These are phyloP conservation scores for Melinaea menophilus DNA, from an alignment of 2,888 invertebrate genomes.

Conservation along the genomic window DNA sequence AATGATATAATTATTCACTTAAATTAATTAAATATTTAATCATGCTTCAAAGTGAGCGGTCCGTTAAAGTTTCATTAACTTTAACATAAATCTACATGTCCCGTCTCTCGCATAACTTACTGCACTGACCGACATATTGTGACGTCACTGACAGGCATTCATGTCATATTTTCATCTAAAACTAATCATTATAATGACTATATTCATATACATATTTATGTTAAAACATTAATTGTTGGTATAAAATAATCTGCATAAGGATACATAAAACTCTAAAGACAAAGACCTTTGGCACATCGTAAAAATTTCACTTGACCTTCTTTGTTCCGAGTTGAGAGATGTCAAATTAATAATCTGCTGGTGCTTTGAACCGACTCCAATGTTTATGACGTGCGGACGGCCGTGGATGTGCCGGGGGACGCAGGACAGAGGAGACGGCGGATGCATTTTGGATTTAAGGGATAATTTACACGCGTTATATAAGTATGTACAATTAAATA, in stretches of 20 bases:
- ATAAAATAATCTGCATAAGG: conserved; percentile 18
- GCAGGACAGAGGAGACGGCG: conserved; percentile 12
- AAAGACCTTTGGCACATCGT: conserved; percentile 32
- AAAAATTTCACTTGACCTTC: conserved; percentile 33
- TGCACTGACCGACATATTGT: conserved; percentile 4
- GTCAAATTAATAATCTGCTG: conserved; percentile 50
- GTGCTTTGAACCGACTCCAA: conserved; percentile 64
- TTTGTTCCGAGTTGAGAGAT: conserved; percentile 38
- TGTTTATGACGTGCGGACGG: conserved; percentile 52
- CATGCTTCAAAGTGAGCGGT: neutral
- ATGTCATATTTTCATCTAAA: neutral
- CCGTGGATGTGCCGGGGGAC: conserved; percentile 43
- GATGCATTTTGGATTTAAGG: neutral
- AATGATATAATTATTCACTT: neutral
- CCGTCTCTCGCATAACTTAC: neutral
- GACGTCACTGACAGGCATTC: neutral
- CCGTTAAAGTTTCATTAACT: conserved; percentile 4
- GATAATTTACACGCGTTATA: too few species aligned
- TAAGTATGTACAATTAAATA: too few species aligned
- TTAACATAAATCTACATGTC: neutral
- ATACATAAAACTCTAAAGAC: conserved; percentile 26
- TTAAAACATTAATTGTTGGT: neutral
- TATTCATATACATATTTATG: neutral
- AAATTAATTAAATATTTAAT: conserved; percentile 1
- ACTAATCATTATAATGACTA: neutral